These are phyloP conservation scores for Distichodus sexfasciatus DNA, from an alignment of 2,797 vertebrate genomes.

Conservation along the genomic window DNA sequence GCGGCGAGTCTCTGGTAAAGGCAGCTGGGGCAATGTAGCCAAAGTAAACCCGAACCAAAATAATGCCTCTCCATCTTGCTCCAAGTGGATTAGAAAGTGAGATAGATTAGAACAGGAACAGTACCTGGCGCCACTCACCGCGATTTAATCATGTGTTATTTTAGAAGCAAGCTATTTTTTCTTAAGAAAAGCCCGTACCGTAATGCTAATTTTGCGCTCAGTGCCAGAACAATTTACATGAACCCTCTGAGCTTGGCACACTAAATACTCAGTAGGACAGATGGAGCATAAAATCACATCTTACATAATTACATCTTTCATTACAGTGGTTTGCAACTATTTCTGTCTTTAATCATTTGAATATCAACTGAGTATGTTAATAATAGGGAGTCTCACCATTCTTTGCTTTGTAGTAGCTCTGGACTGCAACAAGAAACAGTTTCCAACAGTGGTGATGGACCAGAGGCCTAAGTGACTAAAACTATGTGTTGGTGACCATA, in stretches of 20 bases:
- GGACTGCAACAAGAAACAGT: too few relatives aligned
- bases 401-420: background rate
- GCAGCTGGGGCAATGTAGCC: slow-evolving; percentile 16
- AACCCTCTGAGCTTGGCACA: slow-evolving; percentile 20
- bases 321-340: slow-evolving; percentile 22
- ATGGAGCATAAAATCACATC: slow-evolving; percentile 15
- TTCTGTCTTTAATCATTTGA: slow-evolving; percentile 34
- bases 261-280: slow-evolving; percentile 21
- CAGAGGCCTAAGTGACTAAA: too few relatives aligned
- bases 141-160: slow-evolving; percentile 40
- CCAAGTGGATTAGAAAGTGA: slow-evolving; percentile 31
- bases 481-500: too few relatives aligned
- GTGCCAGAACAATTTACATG: slow-evolving; percentile 36
- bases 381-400: background rate
- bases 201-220: slow-evolving; percentile 22
- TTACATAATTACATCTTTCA: slow-evolving; percentile 30
- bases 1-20: slow-evolving; percentile 14
- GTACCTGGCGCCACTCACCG: slow-evolving; percentile 29
- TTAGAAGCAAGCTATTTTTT: slow-evolving; percentile 31
- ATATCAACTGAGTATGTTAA: slow-evolving; percentile 38
- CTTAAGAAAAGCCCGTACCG: slow-evolving; percentile 17
- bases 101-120: slow-evolving; percentile 29
- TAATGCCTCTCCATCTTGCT: slow-evolving; percentile 27
- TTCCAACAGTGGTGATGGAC: too few relatives aligned
- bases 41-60: slow-evolving; percentile 36